phyloP scores from a whole-genome alignment of 2,797 vertebrate genomes.

The Poecilia wingei region DNA sequence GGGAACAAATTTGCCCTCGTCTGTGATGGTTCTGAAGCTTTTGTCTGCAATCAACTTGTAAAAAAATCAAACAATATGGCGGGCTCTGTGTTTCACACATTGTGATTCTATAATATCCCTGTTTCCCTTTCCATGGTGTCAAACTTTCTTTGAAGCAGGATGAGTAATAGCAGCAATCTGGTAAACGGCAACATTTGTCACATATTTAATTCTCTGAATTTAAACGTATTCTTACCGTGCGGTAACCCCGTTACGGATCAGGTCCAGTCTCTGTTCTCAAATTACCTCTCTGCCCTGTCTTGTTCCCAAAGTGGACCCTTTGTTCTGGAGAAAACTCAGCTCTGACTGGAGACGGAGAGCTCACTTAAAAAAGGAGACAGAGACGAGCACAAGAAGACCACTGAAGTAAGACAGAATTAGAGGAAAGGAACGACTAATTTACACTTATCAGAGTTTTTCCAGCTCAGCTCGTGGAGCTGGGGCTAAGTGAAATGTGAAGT shows the following conservation, averaged over 20 bases:
- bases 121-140: not conserved
- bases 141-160: not conserved
- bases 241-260: slow-evolving; percentile 75
- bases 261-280: slow-evolving; percentile 58
- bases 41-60: not conserved
- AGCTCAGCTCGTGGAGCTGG: slow-evolving; percentile 39
- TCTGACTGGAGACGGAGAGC: slow-evolving; percentile 53
- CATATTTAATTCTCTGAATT: not conserved
- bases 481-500: slow-evolving; percentile 57
- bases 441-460: slow-evolving; percentile 42
- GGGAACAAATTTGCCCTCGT: not conserved
- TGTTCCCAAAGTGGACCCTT: slow-evolving; percentile 78
- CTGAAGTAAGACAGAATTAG: slow-evolving; percentile 30
- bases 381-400: slow-evolving; percentile 17
- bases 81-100: not conserved
- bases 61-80: not conserved
- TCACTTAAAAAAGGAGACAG: not conserved
- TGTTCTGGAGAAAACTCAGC: slow-evolving; percentile 63
- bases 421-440: slow-evolving; percentile 40
- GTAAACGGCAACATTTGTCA: not conserved
- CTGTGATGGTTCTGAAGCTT: not conserved
- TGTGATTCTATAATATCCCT: not conserved
- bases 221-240: slow-evolving; percentile 68
- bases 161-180: not conserved
- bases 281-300: slow-evolving; percentile 63